Evolutionary conservation across 2,888 invertebrate species (phyloP).

Genomic region (Meteorus cinctellus): DNA sequence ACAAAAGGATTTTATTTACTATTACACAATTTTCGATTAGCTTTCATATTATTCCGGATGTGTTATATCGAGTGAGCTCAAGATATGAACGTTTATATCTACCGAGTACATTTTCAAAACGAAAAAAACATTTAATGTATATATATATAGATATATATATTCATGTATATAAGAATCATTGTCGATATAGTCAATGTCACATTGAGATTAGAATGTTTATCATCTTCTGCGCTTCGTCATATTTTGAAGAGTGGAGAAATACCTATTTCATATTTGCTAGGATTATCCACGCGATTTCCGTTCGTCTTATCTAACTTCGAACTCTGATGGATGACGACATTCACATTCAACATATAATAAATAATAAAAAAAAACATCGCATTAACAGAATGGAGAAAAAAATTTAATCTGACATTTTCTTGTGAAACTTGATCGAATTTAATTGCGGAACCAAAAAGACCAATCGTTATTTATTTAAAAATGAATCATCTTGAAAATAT

Average conservation of each 20-base stretch:
- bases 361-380: too few relatives aligned
- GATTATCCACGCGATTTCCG: slow-evolving; percentile 55
- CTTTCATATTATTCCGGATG: slow-evolving; percentile 30
- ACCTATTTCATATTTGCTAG: slow-evolving; percentile 45
- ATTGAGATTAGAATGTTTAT: slow-evolving; percentile 59
- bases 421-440: too few relatives aligned
- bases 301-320: slow-evolving; percentile 36
- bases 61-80: slow-evolving; percentile 40
- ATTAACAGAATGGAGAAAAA: too few relatives aligned
- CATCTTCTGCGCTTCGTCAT: slow-evolving; percentile 49
- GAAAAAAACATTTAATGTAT: neutral
- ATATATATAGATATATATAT: slow-evolving; percentile 17
- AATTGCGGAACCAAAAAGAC: too few relatives aligned
- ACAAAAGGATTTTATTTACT: slow-evolving; percentile 24
- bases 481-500: too few relatives aligned
- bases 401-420: too few relatives aligned
- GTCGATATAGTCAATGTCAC: slow-evolving; percentile 55
- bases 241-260: slow-evolving; percentile 14
- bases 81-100: slow-evolving; percentile 44
- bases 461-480: too few relatives aligned
- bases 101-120: slow-evolving; percentile 31
- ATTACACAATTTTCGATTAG: slow-evolving; percentile 22
- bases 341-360: too few relatives aligned
- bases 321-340: neutral
- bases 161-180: slow-evolving; percentile 33